Base-by-base conservation (phyloP, 2,113 vertebrate species). In the Peromyscus maniculatus region DNA sequence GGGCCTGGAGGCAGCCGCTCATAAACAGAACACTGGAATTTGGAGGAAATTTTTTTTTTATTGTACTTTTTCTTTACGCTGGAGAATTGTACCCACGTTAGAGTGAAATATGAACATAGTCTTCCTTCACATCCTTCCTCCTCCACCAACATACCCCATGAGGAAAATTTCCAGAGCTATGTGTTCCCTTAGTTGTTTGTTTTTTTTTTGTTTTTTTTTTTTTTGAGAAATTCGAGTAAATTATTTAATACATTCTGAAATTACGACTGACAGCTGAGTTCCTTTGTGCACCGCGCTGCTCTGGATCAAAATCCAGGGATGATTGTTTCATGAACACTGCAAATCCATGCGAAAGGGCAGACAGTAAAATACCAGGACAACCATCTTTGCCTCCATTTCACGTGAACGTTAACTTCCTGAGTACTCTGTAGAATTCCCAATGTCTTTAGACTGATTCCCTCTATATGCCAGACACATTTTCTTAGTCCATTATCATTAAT, bases 171-270 rank as follows among this genome's bases (percentile, higher is more conserved):
- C 31, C 43, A 91, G 72, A 91, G 52, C 17, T 94, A n/a, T 87
- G 46, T 87, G 43, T 92, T 67, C n/a, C 74, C 22, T 89, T 92
- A 21, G 1, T 52, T 21, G 5, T 82, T 52, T 52, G 5, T 7
- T 52, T 84, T 55, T 28, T 22, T 36, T 52, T 24, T 62, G 82
- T 59, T 88, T 33, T 83, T 87, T 26, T 2, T 55, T 55, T 39
- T 69, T 82, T 67, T 94, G 52, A 95, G 69, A 96, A 95, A 94
- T 57, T 55, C 10, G 77, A 91, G 39, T 55, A 82, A 92, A 28
- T 43, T 77, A n/a, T 80, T 66, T 87, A 72, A 92, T 52, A 72
- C 39, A 49, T 71, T 96, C 69, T 87, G 33, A 94, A 96, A 91
- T 97, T 78, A 28, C 36, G 82, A 5, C 33, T 91, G 64, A 62